phyloP scores from a whole-genome alignment of 2,888 invertebrate genomes.

The Cyclophora punctaria region DNA sequence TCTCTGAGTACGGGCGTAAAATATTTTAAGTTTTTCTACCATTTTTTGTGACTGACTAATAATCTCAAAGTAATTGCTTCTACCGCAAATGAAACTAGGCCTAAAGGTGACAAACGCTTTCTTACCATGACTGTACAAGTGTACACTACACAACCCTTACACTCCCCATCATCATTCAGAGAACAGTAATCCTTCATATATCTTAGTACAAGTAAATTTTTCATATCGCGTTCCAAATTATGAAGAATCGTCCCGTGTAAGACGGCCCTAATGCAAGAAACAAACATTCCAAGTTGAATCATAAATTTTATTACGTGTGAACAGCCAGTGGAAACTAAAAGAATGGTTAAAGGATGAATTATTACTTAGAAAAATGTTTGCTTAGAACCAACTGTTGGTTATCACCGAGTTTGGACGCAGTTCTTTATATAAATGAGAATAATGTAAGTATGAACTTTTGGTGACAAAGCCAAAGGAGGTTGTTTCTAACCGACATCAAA shows the following conservation, averaged over 20 bases:
- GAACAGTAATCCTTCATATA: conserved; percentile 8
- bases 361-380: conserved; percentile 16
- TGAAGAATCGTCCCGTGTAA: conserved; percentile 34
- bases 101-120: too few relatives aligned
- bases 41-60: too few relatives aligned
- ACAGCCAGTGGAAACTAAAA: conserved; percentile 25
- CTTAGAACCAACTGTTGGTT: conserved; percentile 16
- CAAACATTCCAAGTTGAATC: conserved; percentile 28
- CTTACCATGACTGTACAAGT: too few relatives aligned
- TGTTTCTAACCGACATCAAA: too few relatives aligned
- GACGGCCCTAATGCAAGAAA: conserved; percentile 7
- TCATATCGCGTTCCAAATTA: conserved; percentile 30
- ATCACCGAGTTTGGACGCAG: conserved; percentile 1
- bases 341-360: conserved; percentile 28
- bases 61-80: too few relatives aligned
- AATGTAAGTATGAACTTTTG: too few relatives aligned
- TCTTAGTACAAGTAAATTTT: conserved; percentile 20
- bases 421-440: conserved; percentile 4
- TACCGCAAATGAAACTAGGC: too few relatives aligned
- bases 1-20: too few relatives aligned
- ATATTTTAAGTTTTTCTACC: too few relatives aligned
- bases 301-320: conserved; percentile 35
- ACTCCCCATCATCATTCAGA: conserved; percentile 2
- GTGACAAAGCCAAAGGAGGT: too few relatives aligned
- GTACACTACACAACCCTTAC: not conserved